phyloP scores from a whole-genome alignment of 2,888 invertebrate species.

The Andrena praecox region DNA sequence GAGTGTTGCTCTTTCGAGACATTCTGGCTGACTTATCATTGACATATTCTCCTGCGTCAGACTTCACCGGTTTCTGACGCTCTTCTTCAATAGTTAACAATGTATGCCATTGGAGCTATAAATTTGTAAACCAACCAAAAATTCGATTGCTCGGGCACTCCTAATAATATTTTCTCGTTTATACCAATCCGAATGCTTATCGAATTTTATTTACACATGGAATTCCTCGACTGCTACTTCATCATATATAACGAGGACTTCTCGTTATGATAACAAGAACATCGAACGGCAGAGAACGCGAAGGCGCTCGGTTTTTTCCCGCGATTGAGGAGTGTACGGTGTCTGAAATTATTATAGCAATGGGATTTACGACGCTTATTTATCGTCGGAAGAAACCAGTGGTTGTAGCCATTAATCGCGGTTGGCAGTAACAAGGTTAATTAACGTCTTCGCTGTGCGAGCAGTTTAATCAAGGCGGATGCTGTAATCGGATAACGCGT shows the following conservation, averaged over 20 bases:
- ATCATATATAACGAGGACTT: background rate
- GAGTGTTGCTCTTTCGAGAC: no score
- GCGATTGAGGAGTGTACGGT: background rate
- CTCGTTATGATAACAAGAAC: background rate
- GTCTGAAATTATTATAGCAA: constrained; percentile 21
- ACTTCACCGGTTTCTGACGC: no score
- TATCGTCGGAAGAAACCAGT: constrained; percentile 27
- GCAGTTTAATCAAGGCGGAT: constrained; percentile 53
- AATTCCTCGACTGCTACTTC: background rate
- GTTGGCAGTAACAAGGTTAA: constrained; percentile 57
- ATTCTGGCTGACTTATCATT: no score
- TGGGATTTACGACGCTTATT: constrained; percentile 35
- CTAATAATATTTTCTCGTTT: no score
- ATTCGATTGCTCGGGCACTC: no score
- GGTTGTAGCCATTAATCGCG: constrained; percentile 36
- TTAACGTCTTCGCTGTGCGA: constrained; percentile 54
- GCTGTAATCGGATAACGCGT: constrained; percentile 54
- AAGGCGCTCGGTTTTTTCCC: background rate
- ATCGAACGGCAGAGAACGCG: background rate
- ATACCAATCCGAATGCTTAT: no score
- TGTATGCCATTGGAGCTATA: no score
- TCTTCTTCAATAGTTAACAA: no score
- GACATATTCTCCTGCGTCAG: no score
- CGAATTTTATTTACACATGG: background rate
- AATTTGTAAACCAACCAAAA: no score